phyloP scores from a whole-genome alignment of 92 coral and sea anemone species.

The Phymanthus crucifer region DNA sequence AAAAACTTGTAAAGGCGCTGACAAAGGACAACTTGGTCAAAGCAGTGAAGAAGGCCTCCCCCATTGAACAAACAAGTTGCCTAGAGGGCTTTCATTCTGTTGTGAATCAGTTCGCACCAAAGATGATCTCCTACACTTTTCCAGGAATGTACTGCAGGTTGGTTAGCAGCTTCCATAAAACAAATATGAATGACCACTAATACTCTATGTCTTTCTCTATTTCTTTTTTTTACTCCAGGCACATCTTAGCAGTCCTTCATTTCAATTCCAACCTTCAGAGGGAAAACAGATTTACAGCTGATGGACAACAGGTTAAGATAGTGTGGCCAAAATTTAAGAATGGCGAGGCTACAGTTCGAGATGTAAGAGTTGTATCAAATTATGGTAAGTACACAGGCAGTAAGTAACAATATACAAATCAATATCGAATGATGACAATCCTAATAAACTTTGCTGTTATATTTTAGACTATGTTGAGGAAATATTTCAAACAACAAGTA shows the following conservation, averaged over 20 bases:
- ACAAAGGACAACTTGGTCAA: conserved; percentile 19
- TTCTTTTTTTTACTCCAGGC: conserved; percentile 6
- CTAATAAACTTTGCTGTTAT: conserved; percentile 3
- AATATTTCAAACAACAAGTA: background rate
- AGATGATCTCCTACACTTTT: conserved; percentile 32
- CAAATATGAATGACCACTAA: background rate
- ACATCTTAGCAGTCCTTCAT: conserved; percentile 31
- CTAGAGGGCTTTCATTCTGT: conserved; percentile 38
- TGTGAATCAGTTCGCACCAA: conserved; percentile 35
- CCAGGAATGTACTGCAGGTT: conserved; percentile 50
- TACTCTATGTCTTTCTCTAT: background rate
- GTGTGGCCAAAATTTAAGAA: conserved; percentile 39
- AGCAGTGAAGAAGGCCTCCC: conserved; percentile 35
- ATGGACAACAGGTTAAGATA: conserved; percentile 31
- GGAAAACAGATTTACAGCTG: conserved; percentile 13
- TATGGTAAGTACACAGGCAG: conserved; percentile 17
- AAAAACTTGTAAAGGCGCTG: conserved; percentile 16
- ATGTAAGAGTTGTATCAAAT: conserved; percentile 35
- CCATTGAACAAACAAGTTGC: conserved; percentile 43
- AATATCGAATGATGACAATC: background rate
- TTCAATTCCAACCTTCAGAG: conserved; percentile 30
- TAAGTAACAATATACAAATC: background rate
- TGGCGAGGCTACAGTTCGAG: conserved; percentile 35
- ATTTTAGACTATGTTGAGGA: background rate
- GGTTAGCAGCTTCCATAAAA: background rate